Percentiles rank a stretch among this genome's conserved stretches.
Evolutionary conservation across 2,797 vertebrate genomes (phyloP).

Genomic region (Anabacerthia variegaticeps): DNA sequence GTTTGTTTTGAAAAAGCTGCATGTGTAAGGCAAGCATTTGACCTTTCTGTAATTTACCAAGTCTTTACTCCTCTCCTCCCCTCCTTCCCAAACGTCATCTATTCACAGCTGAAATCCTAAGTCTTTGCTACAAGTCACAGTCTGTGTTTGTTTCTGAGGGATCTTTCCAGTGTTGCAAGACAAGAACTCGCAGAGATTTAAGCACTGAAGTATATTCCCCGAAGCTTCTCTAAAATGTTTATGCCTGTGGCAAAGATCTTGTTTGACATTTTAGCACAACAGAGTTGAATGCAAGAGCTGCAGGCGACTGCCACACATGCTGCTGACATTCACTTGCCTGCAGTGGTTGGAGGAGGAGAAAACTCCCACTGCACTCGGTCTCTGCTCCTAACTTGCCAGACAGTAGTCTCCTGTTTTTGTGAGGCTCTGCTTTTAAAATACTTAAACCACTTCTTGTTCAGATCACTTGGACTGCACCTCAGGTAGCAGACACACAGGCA

Average conservation of each 20-base stretch:
- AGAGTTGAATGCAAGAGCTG: constrained; percentile 5
- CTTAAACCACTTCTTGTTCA: not conserved
- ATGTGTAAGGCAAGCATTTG: not conserved
- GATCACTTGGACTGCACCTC: not conserved
- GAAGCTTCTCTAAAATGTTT: constrained; percentile 48
- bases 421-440: not conserved
- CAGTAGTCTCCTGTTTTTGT: not conserved
- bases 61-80: not conserved
- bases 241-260: constrained; percentile 51
- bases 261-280: constrained; percentile 53
- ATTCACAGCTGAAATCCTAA: not conserved
- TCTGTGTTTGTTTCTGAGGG: constrained; percentile 24
- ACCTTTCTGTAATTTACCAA: constrained; percentile 20
- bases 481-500: not conserved
- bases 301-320: not conserved
- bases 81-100: not conserved
- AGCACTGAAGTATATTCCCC: constrained; percentile 24
- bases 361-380: not conserved
- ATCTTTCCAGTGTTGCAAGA: not conserved
- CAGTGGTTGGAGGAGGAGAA: not conserved
- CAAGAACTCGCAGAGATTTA: not conserved
- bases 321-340: constrained; percentile 14
- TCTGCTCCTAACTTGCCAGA: not conserved
- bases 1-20: not conserved
- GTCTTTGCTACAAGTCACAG: not conserved